These are phyloP conservation scores for Centrocercus urophasianus DNA, from an alignment of 2,113 vertebrate species.

Conservation along the genomic window DNA sequence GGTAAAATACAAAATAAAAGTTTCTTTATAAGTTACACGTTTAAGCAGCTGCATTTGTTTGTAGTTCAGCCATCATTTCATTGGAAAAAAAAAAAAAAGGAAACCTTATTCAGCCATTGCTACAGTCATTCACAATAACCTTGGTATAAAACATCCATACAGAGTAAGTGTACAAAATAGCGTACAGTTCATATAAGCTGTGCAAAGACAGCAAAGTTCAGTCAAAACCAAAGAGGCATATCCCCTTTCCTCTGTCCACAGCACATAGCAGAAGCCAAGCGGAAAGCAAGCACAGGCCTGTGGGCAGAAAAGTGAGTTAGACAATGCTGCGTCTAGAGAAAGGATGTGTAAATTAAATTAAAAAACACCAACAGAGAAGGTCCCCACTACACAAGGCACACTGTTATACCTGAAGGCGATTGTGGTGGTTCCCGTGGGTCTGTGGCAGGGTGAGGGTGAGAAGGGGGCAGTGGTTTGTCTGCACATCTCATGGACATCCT, in stretches of 20 bases:
- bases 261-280: neutral
- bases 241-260: conserved; percentile 54
- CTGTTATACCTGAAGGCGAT: neutral
- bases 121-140: conserved; percentile 74
- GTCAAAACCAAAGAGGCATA: conserved; percentile 71
- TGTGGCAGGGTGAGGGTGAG: neutral
- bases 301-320: neutral
- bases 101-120: conserved; percentile 36
- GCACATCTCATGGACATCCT: neutral
- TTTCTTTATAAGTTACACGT: conserved; percentile 84
- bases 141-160: conserved; percentile 86
- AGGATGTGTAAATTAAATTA: conserved; percentile 9
- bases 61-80: conserved; percentile 55
- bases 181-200: conserved; percentile 81
- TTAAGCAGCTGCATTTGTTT: conserved; percentile 69
- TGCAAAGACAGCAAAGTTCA: conserved; percentile 80
- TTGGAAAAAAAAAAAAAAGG: conserved; percentile 6
- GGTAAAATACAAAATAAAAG: conserved; percentile 83
- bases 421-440: neutral
- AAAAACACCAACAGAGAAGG: neutral
- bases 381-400: neutral
- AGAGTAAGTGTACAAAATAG: conserved; percentile 79
- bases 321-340: neutral
- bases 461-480: neutral
- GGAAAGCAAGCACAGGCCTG: neutral